Evolutionary conservation across 2,797 vertebrate species (phyloP), one percentile per base, ranked within the genome.

Genomic region (Chrysocyon brachyurus): DNA sequence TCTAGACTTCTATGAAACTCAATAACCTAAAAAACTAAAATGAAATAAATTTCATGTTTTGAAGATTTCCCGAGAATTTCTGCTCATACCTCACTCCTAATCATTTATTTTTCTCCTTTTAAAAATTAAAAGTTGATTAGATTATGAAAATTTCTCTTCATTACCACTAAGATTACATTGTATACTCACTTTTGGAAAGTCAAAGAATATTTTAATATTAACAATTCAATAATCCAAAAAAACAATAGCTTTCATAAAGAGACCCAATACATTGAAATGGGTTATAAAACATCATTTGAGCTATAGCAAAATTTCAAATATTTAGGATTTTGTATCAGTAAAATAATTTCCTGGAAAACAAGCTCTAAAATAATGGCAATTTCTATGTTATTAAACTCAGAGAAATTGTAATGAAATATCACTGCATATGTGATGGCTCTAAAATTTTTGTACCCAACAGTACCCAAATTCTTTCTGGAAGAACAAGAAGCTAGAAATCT

Each of bases 181-280:
- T 59, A 77, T 84, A 26, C 33, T 87, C 33, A 72, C 40, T 90
- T 9, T 87, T 54, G 61, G 68, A 40, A 83, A 70, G 87, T 83
- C n/a, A 16, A 82, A 61, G 52, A 81, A 81, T 66, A 70, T 87
- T 73, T 82, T 21, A 68, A 36, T 90, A 70, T 31, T 91, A 94
- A 46, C 95, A 66, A 83, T 57, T 73, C 33, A 90, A 15, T 19
- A 86, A 17, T 17, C 10, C 61, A 81, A 33, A 86, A 40, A 40
- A 40, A 40, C 56, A 90, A 40, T 56, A 75, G 16, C 22, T 90
- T 82, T 87, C 40, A 59, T 85, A 64, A 59, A 73, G 19, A n/a
- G 49, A 40, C 4, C 15, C 49, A 72, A 81, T 8, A 89, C 33
- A 73, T 36, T 72, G 49, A 49, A 73, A 52, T 26, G 14, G 72